A percentile compares a stretch with the other conserved stretches of the same genome.
Evolutionary conservation across 2,888 invertebrate genomes (phyloP).

Genomic region (Portevinia maculata): DNA sequence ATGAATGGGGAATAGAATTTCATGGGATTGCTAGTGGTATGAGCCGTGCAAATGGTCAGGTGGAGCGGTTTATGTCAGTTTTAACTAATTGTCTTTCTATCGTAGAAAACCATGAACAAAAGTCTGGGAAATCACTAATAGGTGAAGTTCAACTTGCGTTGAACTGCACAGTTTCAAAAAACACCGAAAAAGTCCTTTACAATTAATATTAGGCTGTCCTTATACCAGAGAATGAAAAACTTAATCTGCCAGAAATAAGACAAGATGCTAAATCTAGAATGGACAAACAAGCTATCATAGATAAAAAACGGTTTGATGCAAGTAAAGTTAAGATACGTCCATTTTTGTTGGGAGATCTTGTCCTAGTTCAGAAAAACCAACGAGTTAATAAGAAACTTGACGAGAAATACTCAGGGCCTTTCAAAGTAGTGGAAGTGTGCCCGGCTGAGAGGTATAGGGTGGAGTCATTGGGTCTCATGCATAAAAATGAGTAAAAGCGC

Average conservation of each 20-base stretch:
- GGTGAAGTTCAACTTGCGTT: slow-evolving; percentile 32
- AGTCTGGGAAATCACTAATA: slow-evolving; percentile 18
- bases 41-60: too few species aligned
- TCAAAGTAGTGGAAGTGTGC: slow-evolving; percentile 11
- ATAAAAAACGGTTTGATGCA: slow-evolving; percentile 34
- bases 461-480: too few species aligned
- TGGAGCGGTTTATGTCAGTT: slow-evolving; percentile 6
- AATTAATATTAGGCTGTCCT: slow-evolving; percentile 18
- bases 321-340: slow-evolving; percentile 27
- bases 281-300: slow-evolving; percentile 21
- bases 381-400: slow-evolving; percentile 18
- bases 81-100: slow-evolving; percentile 3
- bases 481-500: too few species aligned
- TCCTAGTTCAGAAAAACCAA: slow-evolving; percentile 23
- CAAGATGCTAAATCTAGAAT: slow-evolving; percentile 24
- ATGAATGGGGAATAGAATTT: too few species aligned
- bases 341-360: slow-evolving; percentile 25
- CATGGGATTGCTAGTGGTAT: too few species aligned
- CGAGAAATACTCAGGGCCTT: slow-evolving; percentile 22
- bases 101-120: too few species aligned
- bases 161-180: too few species aligned
- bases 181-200: slow-evolving; percentile 9
- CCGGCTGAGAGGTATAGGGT: slow-evolving; percentile 6
- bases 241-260: slow-evolving; percentile 22
- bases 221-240: slow-evolving; percentile 13